Percentiles rank a stretch among this genome's conserved stretches.
These are phyloP conservation scores for Pristionchus mayeri DNA, from an alignment of 2,888 invertebrate species.

Conservation along the genomic window DNA sequence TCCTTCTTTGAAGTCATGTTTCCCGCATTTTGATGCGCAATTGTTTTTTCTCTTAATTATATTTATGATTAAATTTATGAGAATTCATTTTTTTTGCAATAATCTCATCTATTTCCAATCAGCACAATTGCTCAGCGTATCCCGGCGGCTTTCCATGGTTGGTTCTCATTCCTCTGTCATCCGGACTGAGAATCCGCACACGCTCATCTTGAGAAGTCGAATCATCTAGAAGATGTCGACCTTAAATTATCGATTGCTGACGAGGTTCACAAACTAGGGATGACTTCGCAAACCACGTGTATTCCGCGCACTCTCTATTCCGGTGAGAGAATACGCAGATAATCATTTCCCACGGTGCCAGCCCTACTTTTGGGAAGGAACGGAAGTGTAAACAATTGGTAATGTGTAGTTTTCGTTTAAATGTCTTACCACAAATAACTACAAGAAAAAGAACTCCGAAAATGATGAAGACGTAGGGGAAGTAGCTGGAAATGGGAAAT, in stretches of 20 bases:
- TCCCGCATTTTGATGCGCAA: too few species aligned
- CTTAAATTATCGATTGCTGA: not conserved
- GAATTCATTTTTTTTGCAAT: too few species aligned
- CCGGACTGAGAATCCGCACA: constrained; percentile 21
- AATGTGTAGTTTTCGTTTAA: not conserved
- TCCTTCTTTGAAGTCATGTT: too few species aligned
- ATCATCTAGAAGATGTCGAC: not conserved
- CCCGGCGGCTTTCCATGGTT: not conserved
- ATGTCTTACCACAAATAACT: not conserved
- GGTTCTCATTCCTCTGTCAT: not conserved
- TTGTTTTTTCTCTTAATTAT: too few species aligned
- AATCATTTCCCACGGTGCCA: too few species aligned
- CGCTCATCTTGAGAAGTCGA: not conserved
- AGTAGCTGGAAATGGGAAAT: not conserved
- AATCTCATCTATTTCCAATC: not conserved
- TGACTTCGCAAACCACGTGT: too few species aligned
- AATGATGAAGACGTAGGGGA: constrained; percentile 29
- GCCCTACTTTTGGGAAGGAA: too few species aligned
- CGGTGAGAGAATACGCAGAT: not conserved
- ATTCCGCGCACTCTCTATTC: too few species aligned
- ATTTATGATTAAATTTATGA: too few species aligned
- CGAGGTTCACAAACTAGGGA: not conserved
- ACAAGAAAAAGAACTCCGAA: not conserved
- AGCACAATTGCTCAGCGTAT: constrained; percentile 31
- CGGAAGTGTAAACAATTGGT: not conserved